phyloP scores from a whole-genome alignment of 2,797 vertebrate species.

The Discoglossus pictus region DNA sequence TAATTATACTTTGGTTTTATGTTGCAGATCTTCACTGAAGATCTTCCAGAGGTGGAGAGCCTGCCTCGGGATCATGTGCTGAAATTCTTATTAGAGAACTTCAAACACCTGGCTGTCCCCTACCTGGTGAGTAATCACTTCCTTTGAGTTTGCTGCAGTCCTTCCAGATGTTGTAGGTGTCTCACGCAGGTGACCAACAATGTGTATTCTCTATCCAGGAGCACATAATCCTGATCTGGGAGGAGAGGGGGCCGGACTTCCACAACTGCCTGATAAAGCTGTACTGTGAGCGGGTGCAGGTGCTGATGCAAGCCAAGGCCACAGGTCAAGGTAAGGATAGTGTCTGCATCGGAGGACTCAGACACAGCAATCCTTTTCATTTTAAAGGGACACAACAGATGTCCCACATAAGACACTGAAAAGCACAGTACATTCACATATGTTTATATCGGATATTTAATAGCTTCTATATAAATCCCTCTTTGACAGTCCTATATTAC shows the following conservation, averaged over 20 bases:
- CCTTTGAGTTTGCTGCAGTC: neutral
- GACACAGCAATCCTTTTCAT: too few species aligned
- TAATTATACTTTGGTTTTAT: too few species aligned
- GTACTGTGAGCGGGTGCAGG: constrained; percentile 93
- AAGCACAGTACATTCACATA: too few species aligned
- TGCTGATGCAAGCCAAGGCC: constrained; percentile 82
- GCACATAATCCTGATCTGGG: constrained; percentile 90
- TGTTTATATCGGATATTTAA: too few species aligned
- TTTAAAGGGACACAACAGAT: too few species aligned
- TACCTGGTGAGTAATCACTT: constrained; percentile 83
- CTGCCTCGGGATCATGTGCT: constrained; percentile 88
- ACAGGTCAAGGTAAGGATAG: constrained; percentile 22
- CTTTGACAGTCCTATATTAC: too few species aligned
- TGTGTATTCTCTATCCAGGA: constrained; percentile 66
- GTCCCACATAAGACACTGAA: too few species aligned
- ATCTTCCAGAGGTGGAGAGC: constrained; percentile 93
- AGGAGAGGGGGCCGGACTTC: constrained; percentile 85
- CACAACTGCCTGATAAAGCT: constrained; percentile 96
- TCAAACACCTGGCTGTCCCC: constrained; percentile 88
- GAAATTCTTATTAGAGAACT: constrained; percentile 89
- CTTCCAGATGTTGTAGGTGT: neutral
- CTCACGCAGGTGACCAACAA: neutral
- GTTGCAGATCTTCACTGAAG: constrained; percentile 94
- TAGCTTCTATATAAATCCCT: too few species aligned
- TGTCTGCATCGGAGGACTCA: too few species aligned